Conservation (phyloP, 2,113 vertebrate genomes). For the Cavia aperea region DNA sequence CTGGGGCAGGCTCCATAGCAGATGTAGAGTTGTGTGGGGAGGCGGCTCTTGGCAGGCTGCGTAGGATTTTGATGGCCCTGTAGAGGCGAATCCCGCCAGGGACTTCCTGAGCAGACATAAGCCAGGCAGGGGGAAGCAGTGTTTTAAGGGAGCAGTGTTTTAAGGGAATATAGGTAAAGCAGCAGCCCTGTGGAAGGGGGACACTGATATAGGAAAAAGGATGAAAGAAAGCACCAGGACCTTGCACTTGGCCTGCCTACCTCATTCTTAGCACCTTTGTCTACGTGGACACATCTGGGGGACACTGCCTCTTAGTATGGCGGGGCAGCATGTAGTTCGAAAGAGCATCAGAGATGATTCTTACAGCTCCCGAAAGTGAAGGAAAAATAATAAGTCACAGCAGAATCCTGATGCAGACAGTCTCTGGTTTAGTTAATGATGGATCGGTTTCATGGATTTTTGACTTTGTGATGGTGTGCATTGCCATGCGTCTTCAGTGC, state of each 20-base stretch:
- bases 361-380: not conserved
- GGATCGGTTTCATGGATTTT: not conserved
- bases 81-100: rapidly evolving
- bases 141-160: not conserved
- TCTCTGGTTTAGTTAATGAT: not conserved
- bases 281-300: too few relatives aligned
- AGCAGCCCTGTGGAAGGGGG: not conserved
- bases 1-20: rapidly evolving
- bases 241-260: too few relatives aligned
- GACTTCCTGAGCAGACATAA: rapidly evolving
- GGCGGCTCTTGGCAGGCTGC: rapidly evolving
- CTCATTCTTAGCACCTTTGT: rapidly evolving
- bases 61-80: rapidly evolving
- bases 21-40: not conserved
- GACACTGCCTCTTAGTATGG: rapidly evolving
- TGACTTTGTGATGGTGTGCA: not conserved
- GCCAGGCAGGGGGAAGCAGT: not conserved
- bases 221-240: too few relatives aligned
- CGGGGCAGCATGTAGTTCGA: not conserved
- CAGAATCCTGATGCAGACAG: not conserved
- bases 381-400: not conserved
- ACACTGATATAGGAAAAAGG: not conserved
- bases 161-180: not conserved
- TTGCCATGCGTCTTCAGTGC: not conserved
- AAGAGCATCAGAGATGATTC: not conserved